phyloP scores from a whole-genome alignment of 1,140 invertebrate genomes.

The Sitobion miscanthi region DNA sequence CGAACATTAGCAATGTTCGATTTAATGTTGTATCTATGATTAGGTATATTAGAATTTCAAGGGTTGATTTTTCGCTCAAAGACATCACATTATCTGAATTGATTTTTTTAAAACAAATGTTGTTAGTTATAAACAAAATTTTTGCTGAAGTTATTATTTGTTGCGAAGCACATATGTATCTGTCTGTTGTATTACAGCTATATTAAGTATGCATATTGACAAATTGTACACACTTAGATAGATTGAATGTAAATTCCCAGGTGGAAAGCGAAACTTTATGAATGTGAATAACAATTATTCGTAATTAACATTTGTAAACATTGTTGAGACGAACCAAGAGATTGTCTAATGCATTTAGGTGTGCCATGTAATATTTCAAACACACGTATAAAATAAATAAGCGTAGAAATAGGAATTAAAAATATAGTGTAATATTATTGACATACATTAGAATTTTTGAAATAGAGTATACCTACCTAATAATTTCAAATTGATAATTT shows the following conservation, averaged over 20 bases:
- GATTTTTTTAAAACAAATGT: neutral
- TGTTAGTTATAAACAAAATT: neutral
- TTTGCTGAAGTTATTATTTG: neutral
- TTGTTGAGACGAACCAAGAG: neutral
- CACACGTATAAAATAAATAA: neutral
- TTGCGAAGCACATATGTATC: neutral
- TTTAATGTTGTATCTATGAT: neutral
- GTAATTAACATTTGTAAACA: neutral
- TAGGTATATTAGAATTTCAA: neutral
- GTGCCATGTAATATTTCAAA: neutral
- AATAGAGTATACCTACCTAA: neutral
- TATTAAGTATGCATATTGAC: neutral
- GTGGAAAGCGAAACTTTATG: neutral
- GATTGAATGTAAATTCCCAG: neutral
- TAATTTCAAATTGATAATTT: neutral
- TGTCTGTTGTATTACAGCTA: neutral
- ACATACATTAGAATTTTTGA: neutral
- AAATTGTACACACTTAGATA: neutral
- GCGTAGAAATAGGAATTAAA: neutral
- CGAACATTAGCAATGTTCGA: neutral
- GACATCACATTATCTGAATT: neutral
- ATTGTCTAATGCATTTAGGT: neutral
- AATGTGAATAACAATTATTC: conserved; percentile 1
- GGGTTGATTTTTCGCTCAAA: neutral
- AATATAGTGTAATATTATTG: neutral